Evolutionary conservation across 2,888 invertebrate genomes (phyloP).

Genomic region (Eristalinus aeneus): DNA sequence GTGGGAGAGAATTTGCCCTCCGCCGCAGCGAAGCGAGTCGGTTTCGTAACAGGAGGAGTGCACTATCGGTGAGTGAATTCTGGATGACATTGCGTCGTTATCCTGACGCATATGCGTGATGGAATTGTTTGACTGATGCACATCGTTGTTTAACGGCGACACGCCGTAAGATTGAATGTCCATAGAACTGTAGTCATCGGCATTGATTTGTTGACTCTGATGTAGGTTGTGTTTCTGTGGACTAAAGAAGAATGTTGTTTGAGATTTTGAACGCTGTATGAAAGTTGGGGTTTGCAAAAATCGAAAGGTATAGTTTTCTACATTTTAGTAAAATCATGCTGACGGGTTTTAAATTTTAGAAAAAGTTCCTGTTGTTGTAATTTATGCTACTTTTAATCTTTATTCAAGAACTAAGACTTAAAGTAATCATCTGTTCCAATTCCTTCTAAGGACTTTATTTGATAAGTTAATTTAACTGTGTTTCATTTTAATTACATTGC

Average conservation of each 20-base stretch:
- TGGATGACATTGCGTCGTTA: conserved; percentile 50
- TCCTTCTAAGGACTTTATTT: too few species aligned
- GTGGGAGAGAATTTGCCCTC: conserved; percentile 68
- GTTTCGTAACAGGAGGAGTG: conserved; percentile 63
- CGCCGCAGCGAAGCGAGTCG: conserved; percentile 54
- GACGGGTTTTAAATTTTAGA: too few species aligned
- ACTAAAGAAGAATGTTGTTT: conserved; percentile 10
- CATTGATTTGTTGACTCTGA: conserved; percentile 33
- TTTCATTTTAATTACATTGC: too few species aligned
- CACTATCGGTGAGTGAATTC: conserved; percentile 64
- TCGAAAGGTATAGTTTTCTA: too few species aligned
- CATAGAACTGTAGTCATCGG: conserved; percentile 42
- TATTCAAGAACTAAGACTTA: too few species aligned
- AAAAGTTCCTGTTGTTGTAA: too few species aligned
- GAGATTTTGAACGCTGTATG: background rate
- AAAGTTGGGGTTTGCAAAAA: too few species aligned
- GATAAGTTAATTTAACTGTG: too few species aligned
- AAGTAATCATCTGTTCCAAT: too few species aligned
- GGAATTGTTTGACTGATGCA: conserved; percentile 50
- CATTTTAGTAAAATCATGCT: too few species aligned
- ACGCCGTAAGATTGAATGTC: conserved; percentile 50
- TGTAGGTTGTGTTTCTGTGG: conserved; percentile 55
- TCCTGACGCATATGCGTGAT: conserved; percentile 52
- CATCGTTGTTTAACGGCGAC: conserved; percentile 47
- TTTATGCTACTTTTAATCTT: too few species aligned